Evolutionary conservation across 2,888 invertebrate species (phyloP).

Genomic region (Parnassius smintheus): DNA sequence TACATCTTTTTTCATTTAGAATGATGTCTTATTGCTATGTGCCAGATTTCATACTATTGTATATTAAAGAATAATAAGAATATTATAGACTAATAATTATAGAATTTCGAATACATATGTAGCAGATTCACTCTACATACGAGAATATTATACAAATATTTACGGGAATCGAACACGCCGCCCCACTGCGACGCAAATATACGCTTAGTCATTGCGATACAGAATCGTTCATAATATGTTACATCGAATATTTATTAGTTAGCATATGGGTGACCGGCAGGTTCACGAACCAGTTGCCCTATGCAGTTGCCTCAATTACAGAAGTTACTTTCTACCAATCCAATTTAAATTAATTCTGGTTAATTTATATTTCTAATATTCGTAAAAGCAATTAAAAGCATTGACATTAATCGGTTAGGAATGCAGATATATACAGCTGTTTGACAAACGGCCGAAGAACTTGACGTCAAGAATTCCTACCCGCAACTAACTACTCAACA

Average conservation of each 20-base stretch:
- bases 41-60: no score
- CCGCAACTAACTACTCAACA: background rate
- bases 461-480: slow-evolving; percentile 16
- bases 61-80: no score
- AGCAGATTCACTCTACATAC: no score
- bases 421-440: slow-evolving; percentile 23
- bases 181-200: no score
- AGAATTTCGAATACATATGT: no score
- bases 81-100: no score
- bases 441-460: background rate
- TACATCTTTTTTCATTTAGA: no score
- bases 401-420: slow-evolving; percentile 18
- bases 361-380: slow-evolving; percentile 22
- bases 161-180: no score
- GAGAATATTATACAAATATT: no score
- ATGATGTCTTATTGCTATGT: no score
- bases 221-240: background rate
- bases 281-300: slow-evolving; percentile 3
- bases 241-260: background rate
- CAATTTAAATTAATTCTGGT: slow-evolving; percentile 25
- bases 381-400: slow-evolving; percentile 20
- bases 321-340: slow-evolving; percentile 16
- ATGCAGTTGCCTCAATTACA: slow-evolving; percentile 3
- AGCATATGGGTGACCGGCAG: background rate
- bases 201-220: no score